Conservation (phyloP, 2,888 invertebrate species). For the Mythimna albipuncta region DNA sequence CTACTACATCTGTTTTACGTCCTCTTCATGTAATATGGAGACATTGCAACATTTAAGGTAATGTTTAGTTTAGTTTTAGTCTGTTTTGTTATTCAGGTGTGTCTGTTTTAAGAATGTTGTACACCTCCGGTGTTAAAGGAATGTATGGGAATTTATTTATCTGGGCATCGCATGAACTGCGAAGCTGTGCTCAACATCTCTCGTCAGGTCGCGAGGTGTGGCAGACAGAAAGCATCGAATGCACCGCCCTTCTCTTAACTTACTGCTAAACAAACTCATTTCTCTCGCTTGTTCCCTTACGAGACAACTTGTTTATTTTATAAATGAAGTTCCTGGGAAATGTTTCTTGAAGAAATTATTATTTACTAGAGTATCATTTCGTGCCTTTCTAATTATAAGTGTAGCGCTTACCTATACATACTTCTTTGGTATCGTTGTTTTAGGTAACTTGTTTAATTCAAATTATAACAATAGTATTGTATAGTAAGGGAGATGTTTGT, state of each 20-base stretch:
- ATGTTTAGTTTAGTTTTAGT: not conserved
- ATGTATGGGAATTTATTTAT: slow-evolving; percentile 58
- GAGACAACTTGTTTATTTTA: slow-evolving; percentile 69
- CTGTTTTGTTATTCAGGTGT: slow-evolving; percentile 25
- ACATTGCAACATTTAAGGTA: slow-evolving; percentile 5
- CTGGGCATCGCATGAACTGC: slow-evolving; percentile 25
- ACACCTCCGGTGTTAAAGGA: slow-evolving; percentile 37
- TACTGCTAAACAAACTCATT: slow-evolving; percentile 46
- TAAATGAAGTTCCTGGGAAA: slow-evolving; percentile 63
- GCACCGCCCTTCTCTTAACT: slow-evolving; percentile 53
- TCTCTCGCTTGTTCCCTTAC: slow-evolving; percentile 35
- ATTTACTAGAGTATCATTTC: slow-evolving; percentile 6
- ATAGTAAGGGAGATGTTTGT: no score
- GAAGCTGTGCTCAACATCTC: slow-evolving; percentile 59
- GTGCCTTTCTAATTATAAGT: slow-evolving; percentile 9
- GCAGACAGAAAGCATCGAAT: slow-evolving; percentile 65
- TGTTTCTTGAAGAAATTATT: slow-evolving; percentile 1
- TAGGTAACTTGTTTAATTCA: not conserved
- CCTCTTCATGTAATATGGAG: not conserved
- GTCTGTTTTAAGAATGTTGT: slow-evolving; percentile 25
- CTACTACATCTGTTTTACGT: not conserved
- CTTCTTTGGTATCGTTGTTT: not conserved
- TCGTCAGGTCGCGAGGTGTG: slow-evolving; percentile 65
- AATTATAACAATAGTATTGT: not conserved
- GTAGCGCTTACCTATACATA: not conserved